Evolutionary conservation across 2,797 vertebrate species (phyloP).

Genomic region (Enteromius fasciolatus): DNA sequence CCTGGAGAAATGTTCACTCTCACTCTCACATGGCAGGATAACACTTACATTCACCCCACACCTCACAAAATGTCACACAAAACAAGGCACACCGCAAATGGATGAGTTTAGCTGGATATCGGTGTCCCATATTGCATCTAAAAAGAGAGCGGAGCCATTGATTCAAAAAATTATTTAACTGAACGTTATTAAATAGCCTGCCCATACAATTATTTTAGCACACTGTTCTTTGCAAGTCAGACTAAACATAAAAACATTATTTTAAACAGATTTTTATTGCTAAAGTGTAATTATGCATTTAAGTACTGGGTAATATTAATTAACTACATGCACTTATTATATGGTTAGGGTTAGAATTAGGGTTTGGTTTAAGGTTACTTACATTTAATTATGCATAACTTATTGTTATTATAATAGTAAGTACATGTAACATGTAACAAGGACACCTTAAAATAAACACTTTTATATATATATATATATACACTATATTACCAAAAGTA

Average conservation of each 20-base stretch:
- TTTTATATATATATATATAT: too few species aligned
- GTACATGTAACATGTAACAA: too few species aligned
- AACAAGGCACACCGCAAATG: constrained; percentile 23
- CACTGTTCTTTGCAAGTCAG: neutral
- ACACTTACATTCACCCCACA: constrained; percentile 45
- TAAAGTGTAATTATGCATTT: too few species aligned
- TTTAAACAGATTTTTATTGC: neutral
- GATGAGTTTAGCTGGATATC: neutral
- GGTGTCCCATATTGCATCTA: neutral
- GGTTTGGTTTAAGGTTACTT: too few species aligned
- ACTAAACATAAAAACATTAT: neutral
- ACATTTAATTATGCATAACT: too few species aligned
- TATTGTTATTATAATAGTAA: too few species aligned
- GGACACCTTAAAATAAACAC: too few species aligned
- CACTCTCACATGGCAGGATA: constrained; percentile 52
- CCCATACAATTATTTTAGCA: neutral
- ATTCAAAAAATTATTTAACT: neutral
- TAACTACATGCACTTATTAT: too few species aligned
- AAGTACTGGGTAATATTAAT: too few species aligned
- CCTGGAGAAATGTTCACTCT: constrained; percentile 52
- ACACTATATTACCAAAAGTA: too few species aligned
- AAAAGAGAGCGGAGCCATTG: neutral
- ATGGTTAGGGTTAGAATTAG: too few species aligned
- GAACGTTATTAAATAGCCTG: neutral
- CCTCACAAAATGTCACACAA: constrained; percentile 48